These are phyloP conservation scores for Eledone cirrhosa DNA, from an alignment of 2,888 invertebrate species.

Conservation along the genomic window DNA sequence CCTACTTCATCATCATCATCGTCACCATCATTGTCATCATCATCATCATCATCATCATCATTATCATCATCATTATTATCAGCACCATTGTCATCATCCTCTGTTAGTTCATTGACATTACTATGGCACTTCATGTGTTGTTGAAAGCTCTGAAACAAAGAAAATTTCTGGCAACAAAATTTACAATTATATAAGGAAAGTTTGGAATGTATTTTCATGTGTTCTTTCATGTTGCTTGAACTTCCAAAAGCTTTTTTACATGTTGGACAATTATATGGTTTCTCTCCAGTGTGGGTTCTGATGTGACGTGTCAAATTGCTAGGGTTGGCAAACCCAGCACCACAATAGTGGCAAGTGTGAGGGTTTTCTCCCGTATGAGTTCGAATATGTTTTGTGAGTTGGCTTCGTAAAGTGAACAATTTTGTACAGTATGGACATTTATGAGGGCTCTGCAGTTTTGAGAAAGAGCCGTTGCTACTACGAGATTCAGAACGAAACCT, in stretches of 20 bases:
- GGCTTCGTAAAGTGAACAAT: not conserved
- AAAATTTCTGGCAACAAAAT: not conserved
- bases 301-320: conserved; percentile 21
- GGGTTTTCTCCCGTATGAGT: conserved; percentile 12
- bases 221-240: conserved; percentile 23
- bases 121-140: not conserved
- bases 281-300: conserved; percentile 4
- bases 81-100: not conserved
- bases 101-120: not conserved
- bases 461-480: too few species aligned
- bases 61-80: too few species aligned
- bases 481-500: too few species aligned
- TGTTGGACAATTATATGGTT: conserved; percentile 11
- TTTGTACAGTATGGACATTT: conserved; percentile 9
- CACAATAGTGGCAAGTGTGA: conserved; percentile 10
- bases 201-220: conserved; percentile 23
- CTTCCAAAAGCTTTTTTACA: conserved; percentile 17
- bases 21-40: too few species aligned
- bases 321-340: conserved; percentile 8
- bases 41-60: not conserved
- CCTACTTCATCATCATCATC: not conserved
- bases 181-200: conserved; percentile 15
- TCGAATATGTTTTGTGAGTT: conserved; percentile 13
- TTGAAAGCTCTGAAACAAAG: not conserved
- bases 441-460: not conserved